These are phyloP conservation scores for Nothobranchius furzeri DNA, from an alignment of 2,113 vertebrate genomes.

Conservation along the genomic window DNA sequence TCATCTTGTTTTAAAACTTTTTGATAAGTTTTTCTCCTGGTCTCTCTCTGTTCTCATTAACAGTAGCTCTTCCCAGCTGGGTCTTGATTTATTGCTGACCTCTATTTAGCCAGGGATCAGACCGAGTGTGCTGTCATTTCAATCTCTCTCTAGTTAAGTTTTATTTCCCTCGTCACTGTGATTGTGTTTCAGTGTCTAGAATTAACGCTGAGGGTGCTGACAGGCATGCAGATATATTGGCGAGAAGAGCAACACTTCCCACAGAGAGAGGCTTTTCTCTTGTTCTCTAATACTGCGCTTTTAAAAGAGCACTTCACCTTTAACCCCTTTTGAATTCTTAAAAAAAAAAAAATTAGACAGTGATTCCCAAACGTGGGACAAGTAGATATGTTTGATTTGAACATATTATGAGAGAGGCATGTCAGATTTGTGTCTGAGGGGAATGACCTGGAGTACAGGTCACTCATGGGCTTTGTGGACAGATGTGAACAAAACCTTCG, in stretches of 20 bases:
- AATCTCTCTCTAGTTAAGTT: conserved; percentile 59
- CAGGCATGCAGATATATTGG: conserved; percentile 47
- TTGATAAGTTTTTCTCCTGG: conserved; percentile 1
- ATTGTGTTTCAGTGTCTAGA: conserved; percentile 65
- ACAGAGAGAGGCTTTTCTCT: conserved; percentile 26
- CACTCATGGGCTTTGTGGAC: too few species aligned
- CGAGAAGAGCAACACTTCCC: conserved; percentile 2
- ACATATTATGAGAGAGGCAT: conserved; percentile 4
- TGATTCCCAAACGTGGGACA: conserved; percentile 21
- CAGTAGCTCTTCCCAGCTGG: conserved; percentile 34
- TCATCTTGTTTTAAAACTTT: conserved; percentile 22
- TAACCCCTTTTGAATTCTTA: conserved; percentile 5
- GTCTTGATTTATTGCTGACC: conserved; percentile 68
- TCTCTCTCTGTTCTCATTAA: conserved; percentile 57
- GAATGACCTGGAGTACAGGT: too few species aligned
- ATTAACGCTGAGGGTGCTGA: conserved; percentile 53
- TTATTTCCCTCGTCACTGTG: conserved; percentile 55
- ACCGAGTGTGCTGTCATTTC: conserved; percentile 58
- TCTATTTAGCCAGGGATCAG: conserved; percentile 65
- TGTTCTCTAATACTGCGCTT: not conserved
- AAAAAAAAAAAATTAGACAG: conserved; percentile 28
- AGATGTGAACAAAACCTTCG: too few species aligned
- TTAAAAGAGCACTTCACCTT: conserved; percentile 17
- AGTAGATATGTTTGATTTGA: conserved; percentile 25
- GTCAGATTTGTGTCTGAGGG: not conserved